Evolutionary conservation across 2,888 invertebrate species (phyloP).

Genomic region (Empis stercorea): DNA sequence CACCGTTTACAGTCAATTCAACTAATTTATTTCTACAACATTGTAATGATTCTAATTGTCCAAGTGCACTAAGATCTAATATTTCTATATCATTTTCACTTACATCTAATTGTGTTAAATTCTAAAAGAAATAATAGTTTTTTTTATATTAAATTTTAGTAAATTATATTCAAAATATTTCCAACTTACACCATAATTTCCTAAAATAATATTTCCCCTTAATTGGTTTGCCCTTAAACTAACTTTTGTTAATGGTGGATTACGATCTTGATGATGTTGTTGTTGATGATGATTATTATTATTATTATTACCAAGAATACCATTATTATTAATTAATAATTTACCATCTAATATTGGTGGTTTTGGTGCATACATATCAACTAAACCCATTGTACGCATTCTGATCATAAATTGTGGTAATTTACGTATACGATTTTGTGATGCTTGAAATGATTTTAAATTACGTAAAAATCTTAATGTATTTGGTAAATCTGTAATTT

Average conservation of each 20-base stretch:
- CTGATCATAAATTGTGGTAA: slow-evolving; percentile 39
- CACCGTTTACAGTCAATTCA: slow-evolving; percentile 66
- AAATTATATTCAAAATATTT: too few relatives aligned
- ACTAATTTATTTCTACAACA: slow-evolving; percentile 65
- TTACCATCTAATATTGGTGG: background rate
- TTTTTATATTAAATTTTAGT: background rate
- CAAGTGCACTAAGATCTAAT: slow-evolving; percentile 65
- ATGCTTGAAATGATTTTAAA: slow-evolving; percentile 46
- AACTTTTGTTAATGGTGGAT: slow-evolving; percentile 51
- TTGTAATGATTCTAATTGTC: slow-evolving; percentile 60
- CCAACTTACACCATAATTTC: slow-evolving; percentile 66
- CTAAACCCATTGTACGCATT: slow-evolving; percentile 41
- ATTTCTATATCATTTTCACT: slow-evolving; percentile 75
- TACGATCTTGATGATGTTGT: background rate
- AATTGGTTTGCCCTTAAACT: slow-evolving; percentile 63
- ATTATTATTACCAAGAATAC: background rate
- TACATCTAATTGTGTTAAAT: slow-evolving; percentile 67
- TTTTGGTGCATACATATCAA: slow-evolving; percentile 16
- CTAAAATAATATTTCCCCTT: slow-evolving; percentile 72
- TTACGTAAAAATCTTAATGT: slow-evolving; percentile 46
- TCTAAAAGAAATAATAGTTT: slow-evolving; percentile 39
- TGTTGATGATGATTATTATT: background rate
- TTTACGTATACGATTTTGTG: slow-evolving; percentile 40
- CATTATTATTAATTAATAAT: background rate
- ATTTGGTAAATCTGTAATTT: slow-evolving; percentile 48